Percentiles rank a stretch among this genome's conserved stretches.
Conservation (phyloP, 2,113 vertebrate species). For the Gadus chalcogrammus region DNA sequence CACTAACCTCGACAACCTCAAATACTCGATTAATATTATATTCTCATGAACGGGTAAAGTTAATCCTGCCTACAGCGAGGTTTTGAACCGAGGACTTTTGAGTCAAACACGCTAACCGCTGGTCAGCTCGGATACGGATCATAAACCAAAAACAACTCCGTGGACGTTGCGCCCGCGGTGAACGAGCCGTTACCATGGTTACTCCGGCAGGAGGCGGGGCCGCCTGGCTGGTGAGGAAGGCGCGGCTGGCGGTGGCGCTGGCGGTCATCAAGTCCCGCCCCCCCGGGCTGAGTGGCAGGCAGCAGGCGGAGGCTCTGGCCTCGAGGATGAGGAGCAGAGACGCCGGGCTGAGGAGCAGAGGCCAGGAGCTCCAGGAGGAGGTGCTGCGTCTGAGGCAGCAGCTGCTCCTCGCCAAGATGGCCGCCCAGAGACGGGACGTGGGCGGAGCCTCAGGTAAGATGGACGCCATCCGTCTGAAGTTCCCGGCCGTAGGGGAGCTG, state of each 20-base stretch:
- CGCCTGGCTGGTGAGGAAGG: constrained; percentile 66
- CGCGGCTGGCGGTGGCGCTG: constrained; percentile 79
- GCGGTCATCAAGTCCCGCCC: constrained; percentile 81
- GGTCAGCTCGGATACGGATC: too few species aligned
- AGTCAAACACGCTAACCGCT: background rate
- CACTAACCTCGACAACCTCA: too few species aligned
- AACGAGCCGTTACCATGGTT: background rate
- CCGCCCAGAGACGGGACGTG: constrained; percentile 3
- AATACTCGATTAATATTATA: too few species aligned
- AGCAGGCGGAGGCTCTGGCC: constrained; percentile 71
- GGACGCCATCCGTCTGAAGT: too few species aligned
- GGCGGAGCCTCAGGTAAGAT: constrained; percentile 8
- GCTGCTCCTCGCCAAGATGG: constrained; percentile 67
- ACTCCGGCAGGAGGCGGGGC: constrained; percentile 1
- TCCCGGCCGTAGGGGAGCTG: too few species aligned
- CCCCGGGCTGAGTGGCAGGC: constrained; percentile 69
- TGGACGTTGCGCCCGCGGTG: background rate
- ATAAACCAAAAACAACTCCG: background rate
- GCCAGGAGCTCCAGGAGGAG: constrained; percentile 76
- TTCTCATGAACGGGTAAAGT: too few species aligned
- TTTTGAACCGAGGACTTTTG: background rate
- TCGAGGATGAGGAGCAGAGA: constrained; percentile 54
- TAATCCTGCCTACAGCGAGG: too few species aligned
- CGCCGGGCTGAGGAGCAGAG: constrained; percentile 67
- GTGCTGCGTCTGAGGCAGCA: constrained; percentile 80